These are phyloP conservation scores for Drosophila erecta DNA, from an alignment of 1,140 invertebrate species.

Conservation along the genomic window DNA sequence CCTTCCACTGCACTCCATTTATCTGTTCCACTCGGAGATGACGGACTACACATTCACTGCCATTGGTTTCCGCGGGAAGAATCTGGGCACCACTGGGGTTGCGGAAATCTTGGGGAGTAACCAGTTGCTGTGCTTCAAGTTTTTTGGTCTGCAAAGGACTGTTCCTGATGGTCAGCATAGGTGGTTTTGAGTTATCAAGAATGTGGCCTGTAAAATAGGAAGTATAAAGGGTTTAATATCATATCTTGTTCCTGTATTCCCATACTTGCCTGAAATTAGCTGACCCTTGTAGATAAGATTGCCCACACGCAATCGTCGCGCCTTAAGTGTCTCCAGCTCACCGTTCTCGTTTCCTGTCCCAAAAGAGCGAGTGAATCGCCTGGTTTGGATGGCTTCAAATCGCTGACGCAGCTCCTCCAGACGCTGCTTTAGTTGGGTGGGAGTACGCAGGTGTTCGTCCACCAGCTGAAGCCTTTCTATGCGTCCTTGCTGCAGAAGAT, in stretches of 20 bases:
- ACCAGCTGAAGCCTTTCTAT: slow-evolving; percentile 48
- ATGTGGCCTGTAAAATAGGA: slow-evolving; percentile 33
- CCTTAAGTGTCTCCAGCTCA: slow-evolving; percentile 43
- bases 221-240: too few relatives aligned
- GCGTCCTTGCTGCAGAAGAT: slow-evolving; percentile 16
- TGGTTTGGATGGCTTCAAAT: slow-evolving; percentile 2
- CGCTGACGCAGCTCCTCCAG: slow-evolving; percentile 41
- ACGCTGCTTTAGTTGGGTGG: slow-evolving; percentile 55
- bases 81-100: not conserved
- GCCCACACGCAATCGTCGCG: slow-evolving; percentile 49
- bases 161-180: slow-evolving; percentile 47
- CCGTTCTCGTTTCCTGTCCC: slow-evolving; percentile 37
- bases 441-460: slow-evolving; percentile 45
- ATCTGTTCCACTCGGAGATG: slow-evolving; percentile 60
- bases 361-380: slow-evolving; percentile 46
- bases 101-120: slow-evolving; percentile 23
- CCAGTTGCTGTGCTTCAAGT: slow-evolving; percentile 29
- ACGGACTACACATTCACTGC: slow-evolving; percentile 29
- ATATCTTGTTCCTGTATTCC: too few relatives aligned
- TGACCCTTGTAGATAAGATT: slow-evolving; percentile 65
- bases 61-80: not conserved
- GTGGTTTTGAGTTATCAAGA: slow-evolving; percentile 20
- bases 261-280: slow-evolving; percentile 59
- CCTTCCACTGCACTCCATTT: slow-evolving; percentile 62
- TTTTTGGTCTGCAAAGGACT: slow-evolving; percentile 19